Conservation (phyloP, 2,797 vertebrate species). For the Anguilla obscura region DNA sequence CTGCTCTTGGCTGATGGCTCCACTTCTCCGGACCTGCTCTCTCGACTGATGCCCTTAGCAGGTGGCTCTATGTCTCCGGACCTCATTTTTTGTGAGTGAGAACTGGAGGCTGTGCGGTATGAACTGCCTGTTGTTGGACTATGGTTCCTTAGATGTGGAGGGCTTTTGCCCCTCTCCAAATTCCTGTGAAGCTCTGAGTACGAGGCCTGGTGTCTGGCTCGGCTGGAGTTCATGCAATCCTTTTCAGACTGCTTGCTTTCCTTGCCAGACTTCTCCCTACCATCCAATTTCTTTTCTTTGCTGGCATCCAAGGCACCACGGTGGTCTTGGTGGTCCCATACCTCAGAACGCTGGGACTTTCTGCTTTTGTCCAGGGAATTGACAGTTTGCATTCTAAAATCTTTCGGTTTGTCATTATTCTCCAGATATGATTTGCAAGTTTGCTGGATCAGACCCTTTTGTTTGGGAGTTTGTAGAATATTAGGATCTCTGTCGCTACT, state of each 20-base stretch:
- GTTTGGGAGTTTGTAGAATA: constrained; percentile 18
- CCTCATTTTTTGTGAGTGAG: constrained; percentile 44
- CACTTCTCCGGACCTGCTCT: constrained; percentile 42
- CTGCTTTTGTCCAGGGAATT: constrained; percentile 57
- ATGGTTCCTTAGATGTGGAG: constrained; percentile 55
- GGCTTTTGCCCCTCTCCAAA: constrained; percentile 62
- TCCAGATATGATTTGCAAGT: constrained; percentile 44
- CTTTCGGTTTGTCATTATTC: constrained; percentile 38
- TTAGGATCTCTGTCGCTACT: constrained; percentile 39
- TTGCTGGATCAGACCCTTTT: constrained; percentile 41
- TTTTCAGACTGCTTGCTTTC: constrained; percentile 62
- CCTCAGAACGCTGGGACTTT: constrained; percentile 48
- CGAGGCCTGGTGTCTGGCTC: constrained; percentile 43
- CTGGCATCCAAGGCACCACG: constrained; percentile 45
- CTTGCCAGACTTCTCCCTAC: constrained; percentile 58
- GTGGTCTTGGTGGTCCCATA: constrained; percentile 46
- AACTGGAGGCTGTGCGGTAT: neutral
- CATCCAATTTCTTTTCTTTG: constrained; percentile 56
- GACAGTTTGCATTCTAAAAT: constrained; percentile 1
- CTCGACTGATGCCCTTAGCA: constrained; percentile 54
- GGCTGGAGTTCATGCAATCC: constrained; percentile 62
- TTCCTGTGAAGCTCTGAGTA: constrained; percentile 63
- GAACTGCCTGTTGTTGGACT: constrained; percentile 32
- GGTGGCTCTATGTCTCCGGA: constrained; percentile 35
- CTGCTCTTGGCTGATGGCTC: constrained; percentile 33